Conservation (phyloP, 2,888 invertebrate species). For the Melanotus villosus region DNA sequence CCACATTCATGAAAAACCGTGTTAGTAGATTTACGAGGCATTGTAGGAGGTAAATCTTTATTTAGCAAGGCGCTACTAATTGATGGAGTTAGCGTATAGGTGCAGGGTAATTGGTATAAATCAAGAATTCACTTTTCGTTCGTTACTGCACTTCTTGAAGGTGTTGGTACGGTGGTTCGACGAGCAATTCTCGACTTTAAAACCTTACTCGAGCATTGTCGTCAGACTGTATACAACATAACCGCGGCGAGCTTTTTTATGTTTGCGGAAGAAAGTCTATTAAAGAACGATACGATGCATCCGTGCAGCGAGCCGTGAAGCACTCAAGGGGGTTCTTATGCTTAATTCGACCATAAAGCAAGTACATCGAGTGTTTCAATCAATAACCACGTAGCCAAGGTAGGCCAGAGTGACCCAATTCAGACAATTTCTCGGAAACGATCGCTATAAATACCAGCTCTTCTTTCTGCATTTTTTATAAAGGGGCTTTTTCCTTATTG, state of each 20-base stretch:
- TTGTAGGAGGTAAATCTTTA: constrained; percentile 29
- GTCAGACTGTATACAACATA: constrained; percentile 19
- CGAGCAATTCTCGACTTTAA: constrained; percentile 4
- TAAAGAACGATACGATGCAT: constrained; percentile 36
- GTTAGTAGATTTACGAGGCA: constrained; percentile 31
- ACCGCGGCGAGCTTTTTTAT: constrained; percentile 21
- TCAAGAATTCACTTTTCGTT: constrained; percentile 20
- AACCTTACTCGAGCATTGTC: constrained; percentile 15
- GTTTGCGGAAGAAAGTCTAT: constrained; percentile 33
- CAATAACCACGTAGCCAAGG: constrained; percentile 46
- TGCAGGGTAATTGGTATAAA: constrained; percentile 14
- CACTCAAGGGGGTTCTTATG: constrained; percentile 37
- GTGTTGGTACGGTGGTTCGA: background rate
- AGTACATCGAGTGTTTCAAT: constrained; percentile 47
- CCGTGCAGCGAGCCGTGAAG: constrained; percentile 34
- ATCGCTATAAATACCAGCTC: constrained; percentile 42
- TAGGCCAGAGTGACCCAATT: constrained; percentile 45
- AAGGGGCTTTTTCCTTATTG: constrained; percentile 38
- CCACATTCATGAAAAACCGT: constrained; percentile 27
- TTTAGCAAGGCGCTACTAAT: constrained; percentile 17
- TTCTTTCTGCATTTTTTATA: constrained; percentile 41
- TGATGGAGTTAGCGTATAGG: constrained; percentile 18
- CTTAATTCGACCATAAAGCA: constrained; percentile 46
- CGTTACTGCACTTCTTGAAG: background rate
- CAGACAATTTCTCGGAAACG: constrained; percentile 41